These are phyloP conservation scores for Mycetomoellerius zeteki DNA, from an alignment of 1,140 invertebrate species.

Conservation along the genomic window DNA sequence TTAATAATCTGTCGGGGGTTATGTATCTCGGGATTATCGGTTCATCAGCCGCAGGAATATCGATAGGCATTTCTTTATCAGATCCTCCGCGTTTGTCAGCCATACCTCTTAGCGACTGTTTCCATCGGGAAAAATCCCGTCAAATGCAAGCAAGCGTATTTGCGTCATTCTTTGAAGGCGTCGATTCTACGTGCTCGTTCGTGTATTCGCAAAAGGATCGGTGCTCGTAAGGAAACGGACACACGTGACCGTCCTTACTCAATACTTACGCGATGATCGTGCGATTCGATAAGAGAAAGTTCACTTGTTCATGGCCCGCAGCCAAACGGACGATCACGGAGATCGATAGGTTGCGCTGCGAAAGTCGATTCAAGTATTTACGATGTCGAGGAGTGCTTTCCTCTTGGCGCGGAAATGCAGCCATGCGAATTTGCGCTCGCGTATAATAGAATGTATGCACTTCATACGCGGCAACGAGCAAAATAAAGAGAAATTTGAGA, in stretches of 20 bases:
- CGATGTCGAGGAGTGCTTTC: constrained; percentile 56
- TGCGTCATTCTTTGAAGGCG: constrained; percentile 12
- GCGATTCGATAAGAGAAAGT: constrained; percentile 72
- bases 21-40: constrained; percentile 38
- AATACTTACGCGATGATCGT: constrained; percentile 71
- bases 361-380: constrained; percentile 66
- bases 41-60: constrained; percentile 43
- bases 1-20: constrained; percentile 48
- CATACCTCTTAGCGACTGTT: background rate
- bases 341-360: constrained; percentile 66
- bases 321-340: constrained; percentile 66
- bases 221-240: constrained; percentile 66
- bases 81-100: constrained; percentile 21
- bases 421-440: constrained; percentile 25
- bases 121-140: constrained; percentile 22
- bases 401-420: constrained; percentile 56
- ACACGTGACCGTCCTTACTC: constrained; percentile 70
- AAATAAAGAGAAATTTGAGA: constrained; percentile 1
- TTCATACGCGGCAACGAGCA: background rate
- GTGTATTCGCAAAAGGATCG: constrained; percentile 56
- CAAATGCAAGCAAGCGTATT: constrained; percentile 26
- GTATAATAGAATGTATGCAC: no score
- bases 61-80: constrained; percentile 47
- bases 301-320: constrained; percentile 72
- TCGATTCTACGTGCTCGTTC: background rate